These are phyloP conservation scores for Pogonomyrmex californicus DNA, from an alignment of 1,140 invertebrate genomes.

Conservation along the genomic window DNA sequence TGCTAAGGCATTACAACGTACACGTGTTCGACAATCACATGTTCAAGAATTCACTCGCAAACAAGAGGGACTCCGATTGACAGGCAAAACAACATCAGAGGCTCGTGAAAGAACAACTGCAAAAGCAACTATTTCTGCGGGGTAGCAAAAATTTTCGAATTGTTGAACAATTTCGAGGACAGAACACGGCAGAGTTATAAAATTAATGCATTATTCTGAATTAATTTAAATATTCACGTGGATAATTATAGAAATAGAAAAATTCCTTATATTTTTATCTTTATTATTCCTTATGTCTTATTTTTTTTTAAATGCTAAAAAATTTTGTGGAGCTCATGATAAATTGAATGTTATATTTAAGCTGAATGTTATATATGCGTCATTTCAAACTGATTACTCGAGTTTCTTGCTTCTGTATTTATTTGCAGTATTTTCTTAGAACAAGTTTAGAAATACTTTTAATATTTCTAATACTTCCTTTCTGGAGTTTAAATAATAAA, in stretches of 20 bases:
- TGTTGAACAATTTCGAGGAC: neutral
- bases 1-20: conserved; percentile 81
- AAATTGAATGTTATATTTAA: neutral
- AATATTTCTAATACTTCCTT: neutral
- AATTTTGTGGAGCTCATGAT: neutral
- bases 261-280: no score
- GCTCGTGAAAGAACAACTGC: neutral
- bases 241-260: neutral
- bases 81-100: conserved; percentile 17
- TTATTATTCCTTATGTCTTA: neutral
- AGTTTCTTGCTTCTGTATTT: neutral
- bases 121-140: neutral
- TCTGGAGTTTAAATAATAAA: neutral
- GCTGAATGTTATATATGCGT: neutral
- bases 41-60: neutral
- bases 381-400: neutral
- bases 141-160: neutral
- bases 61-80: conserved; percentile 49
- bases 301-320: neutral
- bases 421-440: conserved; percentile 19
- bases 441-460: neutral
- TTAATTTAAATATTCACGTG: neutral
- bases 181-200: conserved; percentile 1
- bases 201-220: neutral
- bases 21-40: conserved; percentile 29